Evolutionary conservation across 2,797 vertebrate species (phyloP), one percentile per base, ranked within the genome.

Genomic region (Enteromius argenteus): DNA sequence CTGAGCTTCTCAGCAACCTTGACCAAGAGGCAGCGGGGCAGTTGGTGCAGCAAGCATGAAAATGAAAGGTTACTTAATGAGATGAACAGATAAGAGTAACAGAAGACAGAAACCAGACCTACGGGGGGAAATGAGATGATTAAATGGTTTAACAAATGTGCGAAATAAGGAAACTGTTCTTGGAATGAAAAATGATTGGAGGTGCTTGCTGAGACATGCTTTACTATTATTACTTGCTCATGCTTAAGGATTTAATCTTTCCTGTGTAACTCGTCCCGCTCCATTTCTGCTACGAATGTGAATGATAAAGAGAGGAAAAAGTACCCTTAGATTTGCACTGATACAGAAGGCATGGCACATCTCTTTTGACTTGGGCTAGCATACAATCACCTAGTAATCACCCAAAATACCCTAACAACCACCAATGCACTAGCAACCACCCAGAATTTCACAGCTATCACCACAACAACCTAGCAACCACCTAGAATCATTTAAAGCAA

Each of bases 1-100:
- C 92, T 92, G 49, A 37, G n/a, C 83, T 80, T 21, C 69, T 64
- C 9, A 56, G 83, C 79, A 79, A 89, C 90, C 90, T 91, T 88
- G 86, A 86, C 58, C 60, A 62, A 62, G 44, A 68, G 58, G 32
- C 56, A 72, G 62, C 17, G 13, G 78, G 72, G 27, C 83, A 85
- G 87, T n/a, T 78, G 56, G 53, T 15, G n/a, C 32, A 77, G 44
- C 4, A 3, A 66, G 66, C 15, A 21, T 14, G 27, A 60, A 78
- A 77, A 56, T 32, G 51, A 46, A 66, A 53, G 11, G 23, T 72
- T 39, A 13, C 11, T 73, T 78, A 75, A 84, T 81, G 84, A 77
- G 66, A 66, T 46, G 67, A 66, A 72, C 49, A 86, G 30, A 51
- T 15, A 64, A 64, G 14, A 79, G 49, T 21, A 32, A 68, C 13